Base-by-base conservation (phyloP, 2,888 invertebrate genomes). In the Imbricaverruca yamaguchii region DNA sequence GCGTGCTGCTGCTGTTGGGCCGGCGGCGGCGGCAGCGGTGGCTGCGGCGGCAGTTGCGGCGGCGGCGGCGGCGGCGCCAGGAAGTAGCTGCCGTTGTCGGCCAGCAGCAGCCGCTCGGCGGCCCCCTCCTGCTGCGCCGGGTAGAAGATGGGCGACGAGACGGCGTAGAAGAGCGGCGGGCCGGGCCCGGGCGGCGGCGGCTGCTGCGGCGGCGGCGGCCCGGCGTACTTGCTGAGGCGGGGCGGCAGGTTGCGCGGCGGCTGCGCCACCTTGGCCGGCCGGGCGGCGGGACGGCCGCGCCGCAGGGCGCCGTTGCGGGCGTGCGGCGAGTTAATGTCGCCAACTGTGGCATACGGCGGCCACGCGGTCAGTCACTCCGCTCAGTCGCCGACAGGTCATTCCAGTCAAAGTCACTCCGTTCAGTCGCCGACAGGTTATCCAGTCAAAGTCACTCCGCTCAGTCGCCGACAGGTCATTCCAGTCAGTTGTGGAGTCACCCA, bases 231-330 rank as follows among this genome's bases (percentile, higher is more conserved):
- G 53, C 74, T 74, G 74, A 74, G 74, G 8, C 74, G 74, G 21
- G 74, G 74, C 39, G 74, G 74, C 53, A 74, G 74, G 74, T 74
- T 74, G 53, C 74, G 74, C 15, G 74, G 39, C 53, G 74, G 74
- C 74, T 74, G 74, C 18, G 74, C 12, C 53, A 18, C 53, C 53
- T 74, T 74, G 53, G 53, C 7, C 74, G 74, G 74, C 18, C 74
- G 74, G 15, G 21, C 53, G 53, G 74, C 53, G 18, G 74, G 74
- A 13, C 74, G 74, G 74, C 74, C 74, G 53, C 74, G 74, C 23
- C 74, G 74, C 74, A 53, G 39, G 11, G 39, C 74, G 18, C 74
- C 74, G 74, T 74, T 74, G 53, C 74, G 74, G 53, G 7, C 53
- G 25, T 74, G 74, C 18, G 74, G 74, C 53, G 74, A 74, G 74